phyloP scores from a whole-genome alignment of 1,140 invertebrate genomes.

The Trichonephila clavata region DNA sequence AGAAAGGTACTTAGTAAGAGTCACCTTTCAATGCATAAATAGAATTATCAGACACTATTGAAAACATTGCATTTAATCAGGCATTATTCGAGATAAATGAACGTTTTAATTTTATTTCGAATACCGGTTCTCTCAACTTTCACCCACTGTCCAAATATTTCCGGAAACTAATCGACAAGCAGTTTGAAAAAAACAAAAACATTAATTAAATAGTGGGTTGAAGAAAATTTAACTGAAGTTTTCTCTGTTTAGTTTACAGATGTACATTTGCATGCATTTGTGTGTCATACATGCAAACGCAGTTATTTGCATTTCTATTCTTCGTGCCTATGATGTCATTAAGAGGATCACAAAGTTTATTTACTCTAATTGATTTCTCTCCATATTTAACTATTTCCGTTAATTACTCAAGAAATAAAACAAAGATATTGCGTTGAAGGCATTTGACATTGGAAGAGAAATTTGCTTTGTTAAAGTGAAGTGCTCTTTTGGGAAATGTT shows the following conservation, averaged over 20 bases:
- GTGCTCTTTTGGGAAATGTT: background rate
- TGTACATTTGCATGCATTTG: background rate
- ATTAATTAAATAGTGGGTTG: constrained; percentile 6
- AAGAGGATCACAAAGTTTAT: constrained; percentile 4
- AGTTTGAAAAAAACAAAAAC: background rate
- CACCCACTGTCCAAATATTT: background rate
- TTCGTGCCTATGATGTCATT: background rate
- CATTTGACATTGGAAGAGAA: background rate
- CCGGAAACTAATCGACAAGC: background rate
- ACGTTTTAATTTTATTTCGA: background rate
- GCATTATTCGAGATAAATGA: background rate
- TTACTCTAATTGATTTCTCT: background rate
- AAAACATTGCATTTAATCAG: background rate
- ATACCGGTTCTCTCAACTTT: background rate
- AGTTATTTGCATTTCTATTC: background rate
- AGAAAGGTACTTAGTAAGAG: too few relatives aligned
- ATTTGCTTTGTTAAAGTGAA: background rate
- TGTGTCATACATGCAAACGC: background rate
- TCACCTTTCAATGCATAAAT: background rate
- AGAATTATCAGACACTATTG: background rate
- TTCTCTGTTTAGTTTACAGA: background rate
- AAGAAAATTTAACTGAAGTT: background rate
- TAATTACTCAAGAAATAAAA: background rate
- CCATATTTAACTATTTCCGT: background rate
- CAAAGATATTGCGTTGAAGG: background rate